These are phyloP conservation scores for Acanthosepion pharaonis DNA, from an alignment of 2,888 invertebrate species.

Conservation along the genomic window DNA sequence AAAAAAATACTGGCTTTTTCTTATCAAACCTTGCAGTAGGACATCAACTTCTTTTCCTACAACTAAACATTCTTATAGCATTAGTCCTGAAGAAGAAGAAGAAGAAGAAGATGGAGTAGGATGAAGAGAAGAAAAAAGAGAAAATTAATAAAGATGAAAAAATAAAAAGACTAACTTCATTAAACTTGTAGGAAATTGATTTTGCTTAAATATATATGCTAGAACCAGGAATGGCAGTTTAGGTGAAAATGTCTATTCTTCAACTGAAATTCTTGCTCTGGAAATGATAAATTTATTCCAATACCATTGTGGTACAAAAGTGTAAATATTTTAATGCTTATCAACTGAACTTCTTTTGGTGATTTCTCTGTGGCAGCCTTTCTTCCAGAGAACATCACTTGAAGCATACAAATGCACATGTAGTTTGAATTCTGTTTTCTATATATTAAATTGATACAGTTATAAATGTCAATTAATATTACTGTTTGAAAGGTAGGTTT, in stretches of 20 bases:
- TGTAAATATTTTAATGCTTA: neutral
- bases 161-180: neutral
- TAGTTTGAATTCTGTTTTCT: too few relatives aligned
- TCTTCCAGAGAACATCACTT: neutral
- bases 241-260: neutral
- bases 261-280: neutral
- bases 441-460: neutral
- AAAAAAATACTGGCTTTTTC: neutral
- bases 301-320: neutral
- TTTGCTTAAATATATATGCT: neutral
- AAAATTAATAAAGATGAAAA: neutral
- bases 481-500: too few relatives aligned
- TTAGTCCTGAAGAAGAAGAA: neutral
- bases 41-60: neutral
- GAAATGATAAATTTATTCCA: neutral
- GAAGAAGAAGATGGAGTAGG: neutral
- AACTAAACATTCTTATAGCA: neutral
- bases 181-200: slow-evolving; percentile 33
- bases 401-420: too few relatives aligned
- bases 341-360: neutral
- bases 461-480: too few relatives aligned
- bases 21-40: neutral
- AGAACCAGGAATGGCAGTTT: neutral
- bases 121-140: neutral
- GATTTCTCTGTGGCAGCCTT: neutral